Evolutionary conservation across 2,113 vertebrate genomes (phyloP).

Genomic region (Menidia beryllina): DNA sequence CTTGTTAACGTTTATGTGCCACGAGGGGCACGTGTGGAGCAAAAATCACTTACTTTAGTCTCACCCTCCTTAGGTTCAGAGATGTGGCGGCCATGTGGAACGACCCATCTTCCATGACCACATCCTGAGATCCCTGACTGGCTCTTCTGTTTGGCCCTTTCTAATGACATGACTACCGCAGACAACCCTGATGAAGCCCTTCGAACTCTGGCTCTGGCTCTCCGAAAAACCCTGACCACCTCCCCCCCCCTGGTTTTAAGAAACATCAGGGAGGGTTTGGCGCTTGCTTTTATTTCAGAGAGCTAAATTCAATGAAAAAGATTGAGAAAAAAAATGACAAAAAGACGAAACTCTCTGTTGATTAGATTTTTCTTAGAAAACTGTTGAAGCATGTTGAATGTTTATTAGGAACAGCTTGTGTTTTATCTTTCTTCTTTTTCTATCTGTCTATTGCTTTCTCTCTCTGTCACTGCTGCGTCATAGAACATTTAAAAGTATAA

Average conservation of each 20-base stretch:
- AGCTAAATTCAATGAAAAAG: constrained; percentile 51
- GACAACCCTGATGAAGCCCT: constrained; percentile 74
- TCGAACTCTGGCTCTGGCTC: constrained; percentile 75
- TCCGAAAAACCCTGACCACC: constrained; percentile 61
- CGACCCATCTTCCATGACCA: constrained; percentile 84
- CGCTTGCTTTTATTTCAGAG: constrained; percentile 62
- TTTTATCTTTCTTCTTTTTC: constrained; percentile 64
- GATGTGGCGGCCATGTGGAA: constrained; percentile 86
- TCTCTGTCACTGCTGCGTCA: constrained; percentile 78
- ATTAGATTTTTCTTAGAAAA: constrained; percentile 76
- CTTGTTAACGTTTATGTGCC: neutral
- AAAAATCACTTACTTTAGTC: constrained; percentile 12
- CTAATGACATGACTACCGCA: constrained; percentile 63
- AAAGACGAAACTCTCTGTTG: constrained; percentile 69
- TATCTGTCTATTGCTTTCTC: constrained; percentile 58
- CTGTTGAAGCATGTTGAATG: constrained; percentile 83
- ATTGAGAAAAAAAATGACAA: constrained; percentile 27
- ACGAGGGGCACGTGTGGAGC: neutral
- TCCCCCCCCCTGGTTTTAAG: constrained; percentile 44
- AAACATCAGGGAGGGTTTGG: constrained; percentile 37
- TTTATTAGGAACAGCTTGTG: constrained; percentile 79
- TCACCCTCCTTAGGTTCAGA: constrained; percentile 73
- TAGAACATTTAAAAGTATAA: constrained; percentile 69
- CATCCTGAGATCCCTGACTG: constrained; percentile 82
- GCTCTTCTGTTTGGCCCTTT: constrained; percentile 74